A percentile compares a stretch with the other conserved stretches of the same genome.
phyloP scores from a whole-genome alignment of 2,888 invertebrate genomes.

The Aphelenchoides bicaudatus region DNA sequence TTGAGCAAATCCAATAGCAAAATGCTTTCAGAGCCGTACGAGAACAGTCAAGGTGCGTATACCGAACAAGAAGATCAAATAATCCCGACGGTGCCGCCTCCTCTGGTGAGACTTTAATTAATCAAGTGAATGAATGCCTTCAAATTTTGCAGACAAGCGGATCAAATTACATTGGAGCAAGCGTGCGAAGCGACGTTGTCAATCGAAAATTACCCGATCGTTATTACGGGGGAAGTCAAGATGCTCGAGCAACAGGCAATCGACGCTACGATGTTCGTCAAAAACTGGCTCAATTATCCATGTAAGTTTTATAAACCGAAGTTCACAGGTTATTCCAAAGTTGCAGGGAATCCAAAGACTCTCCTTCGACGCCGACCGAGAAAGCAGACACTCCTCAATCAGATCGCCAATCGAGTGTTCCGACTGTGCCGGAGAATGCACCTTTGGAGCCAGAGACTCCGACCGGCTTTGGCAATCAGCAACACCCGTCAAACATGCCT shows the following conservation, averaged over 20 bases:
- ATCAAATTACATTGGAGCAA: slow-evolving; percentile 24
- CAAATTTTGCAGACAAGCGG: no score
- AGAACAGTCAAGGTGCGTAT: no score
- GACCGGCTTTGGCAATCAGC: background rate
- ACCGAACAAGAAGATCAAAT: slow-evolving; percentile 12
- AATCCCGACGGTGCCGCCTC: slow-evolving; percentile 10
- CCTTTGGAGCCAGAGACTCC: background rate
- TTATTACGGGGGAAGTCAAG: slow-evolving; percentile 35
- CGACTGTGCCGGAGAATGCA: background rate
- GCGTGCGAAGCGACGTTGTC: slow-evolving; percentile 22
- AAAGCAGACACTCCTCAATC: slow-evolving; percentile 14
- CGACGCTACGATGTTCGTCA: slow-evolving; percentile 38
- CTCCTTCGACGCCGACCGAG: slow-evolving; percentile 22
- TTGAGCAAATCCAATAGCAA: no score
- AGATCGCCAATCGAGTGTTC: slow-evolving; percentile 17
- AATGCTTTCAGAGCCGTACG: no score
- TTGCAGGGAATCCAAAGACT: slow-evolving; percentile 34
- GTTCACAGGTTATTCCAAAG: no score
- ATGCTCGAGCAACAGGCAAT: slow-evolving; percentile 5
- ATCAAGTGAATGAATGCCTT: no score
- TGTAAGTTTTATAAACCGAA: no score
- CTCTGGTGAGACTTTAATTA: no score
- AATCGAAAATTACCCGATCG: slow-evolving; percentile 38
- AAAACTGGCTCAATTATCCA: slow-evolving; percentile 34
- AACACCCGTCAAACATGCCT: slow-evolving; percentile 10